Evolutionary conservation across 2,113 vertebrate species (phyloP).

Genomic region (Heteronetta atricapilla): DNA sequence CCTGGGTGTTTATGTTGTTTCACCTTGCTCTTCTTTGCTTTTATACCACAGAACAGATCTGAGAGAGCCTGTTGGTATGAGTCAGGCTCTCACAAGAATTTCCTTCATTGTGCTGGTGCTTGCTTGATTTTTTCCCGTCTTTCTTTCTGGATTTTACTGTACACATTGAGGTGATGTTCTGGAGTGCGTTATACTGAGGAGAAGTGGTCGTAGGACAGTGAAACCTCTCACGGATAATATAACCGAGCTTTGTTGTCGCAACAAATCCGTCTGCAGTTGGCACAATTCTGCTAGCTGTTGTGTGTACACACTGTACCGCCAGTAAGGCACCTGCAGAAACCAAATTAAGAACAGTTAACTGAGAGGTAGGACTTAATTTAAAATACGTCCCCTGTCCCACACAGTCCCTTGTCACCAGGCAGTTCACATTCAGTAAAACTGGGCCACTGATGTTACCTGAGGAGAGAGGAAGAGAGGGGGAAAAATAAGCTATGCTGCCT

Average conservation of each 20-base stretch:
- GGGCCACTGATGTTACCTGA: not conserved
- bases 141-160: constrained; percentile 69
- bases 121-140: not conserved
- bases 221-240: constrained; percentile 75
- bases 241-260: constrained; percentile 71
- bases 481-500: not conserved
- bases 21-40: accelerated
- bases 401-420: not conserved
- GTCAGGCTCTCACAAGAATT: not conserved
- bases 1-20: not conserved
- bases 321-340: constrained; percentile 75
- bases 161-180: constrained; percentile 69
- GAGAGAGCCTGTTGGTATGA: not conserved
- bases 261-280: constrained; percentile 77
- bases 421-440: not conserved
- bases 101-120: not conserved
- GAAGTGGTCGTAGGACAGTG: constrained; percentile 58
- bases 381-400: accelerated
- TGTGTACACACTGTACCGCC: constrained; percentile 76
- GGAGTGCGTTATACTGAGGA: constrained; percentile 71
- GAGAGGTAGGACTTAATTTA: not conserved
- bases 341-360: not conserved
- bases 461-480: not conserved
- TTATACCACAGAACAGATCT: not conserved
- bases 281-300: constrained; percentile 70